Base-by-base conservation (phyloP, 2,113 vertebrate species). In the Danionella cerebrum region DNA sequence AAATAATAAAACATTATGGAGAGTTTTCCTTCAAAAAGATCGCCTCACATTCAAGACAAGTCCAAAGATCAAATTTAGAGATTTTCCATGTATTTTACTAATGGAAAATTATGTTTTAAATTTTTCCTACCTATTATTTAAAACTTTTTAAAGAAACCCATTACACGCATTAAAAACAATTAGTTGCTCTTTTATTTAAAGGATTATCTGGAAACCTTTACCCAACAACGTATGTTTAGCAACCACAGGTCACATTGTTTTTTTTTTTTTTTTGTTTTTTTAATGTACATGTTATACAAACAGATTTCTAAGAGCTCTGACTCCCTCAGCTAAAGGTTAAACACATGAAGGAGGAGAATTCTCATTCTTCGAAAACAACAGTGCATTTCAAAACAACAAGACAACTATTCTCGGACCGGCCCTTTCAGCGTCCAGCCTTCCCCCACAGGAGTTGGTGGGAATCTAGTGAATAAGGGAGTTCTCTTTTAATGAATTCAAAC, bases 401-500 rank as follows among this genome's bases (percentile, higher is more conserved):
- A 42, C 12, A 13, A 54, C 29, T 69, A 59, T 79, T 76, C 72
- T 70, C 65, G 67, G 57, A 21, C 55, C 14, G 36, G 50, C 41
- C 51, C 57, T 58, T 71, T 69, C 58, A 47, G 1, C 2, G 29
- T 48, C 53, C 69, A 55, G 25, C 45, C 50, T 62, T 36, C 60
- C 70, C 64, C 60, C 35, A 70, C 39, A 29, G 55, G 72, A 70
- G 67, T 67, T 70, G 70, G 63, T 73, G 74, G 70, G 72, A 78
- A 76, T 71, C 73, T 67, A 3, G 54, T 73, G 73, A 76, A 80
- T 80, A 77, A 77, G 68, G 44, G 55, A 72, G 47, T 67, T 38
- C 50, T 14, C 16, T 6, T 72, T 79, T 76, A 72, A 72, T 76
- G 53, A 68, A 78, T 74, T 71, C 71, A 78, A 71, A 78, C 76